Evolutionary conservation across 1,140 invertebrate species (phyloP).

Genomic region (Drosophila punjabiensis): DNA sequence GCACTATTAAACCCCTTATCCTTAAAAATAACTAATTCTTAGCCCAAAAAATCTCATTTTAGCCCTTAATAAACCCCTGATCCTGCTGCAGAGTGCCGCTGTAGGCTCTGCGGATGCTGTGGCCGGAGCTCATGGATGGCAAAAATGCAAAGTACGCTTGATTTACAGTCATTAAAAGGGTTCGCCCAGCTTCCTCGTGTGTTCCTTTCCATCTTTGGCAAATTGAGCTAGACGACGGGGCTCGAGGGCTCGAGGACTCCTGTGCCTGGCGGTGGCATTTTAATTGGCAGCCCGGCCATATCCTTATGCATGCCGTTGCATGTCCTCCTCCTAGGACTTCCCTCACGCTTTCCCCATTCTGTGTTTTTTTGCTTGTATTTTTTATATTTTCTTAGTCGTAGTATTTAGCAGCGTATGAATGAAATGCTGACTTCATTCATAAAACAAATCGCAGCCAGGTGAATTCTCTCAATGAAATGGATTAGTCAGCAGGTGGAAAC

Average conservation of each 20-base stretch:
- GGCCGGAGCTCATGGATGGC: slow-evolving; percentile 34
- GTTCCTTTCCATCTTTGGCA: slow-evolving; percentile 32
- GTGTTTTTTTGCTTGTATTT: background rate
- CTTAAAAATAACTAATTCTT: background rate
- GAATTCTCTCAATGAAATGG: slow-evolving; percentile 75
- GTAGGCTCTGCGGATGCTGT: slow-evolving; percentile 23
- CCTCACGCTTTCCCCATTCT: background rate
- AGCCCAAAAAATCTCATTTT: background rate
- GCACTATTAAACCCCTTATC: too few species aligned
- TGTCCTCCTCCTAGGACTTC: slow-evolving; percentile 14
- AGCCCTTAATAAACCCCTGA: background rate
- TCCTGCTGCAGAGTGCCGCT: slow-evolving; percentile 46
- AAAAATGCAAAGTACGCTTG: slow-evolving; percentile 82
- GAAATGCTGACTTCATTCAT: slow-evolving; percentile 79
- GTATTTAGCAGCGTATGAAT: slow-evolving; percentile 74
- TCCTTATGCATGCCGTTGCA: slow-evolving; percentile 76
- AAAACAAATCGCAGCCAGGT: slow-evolving; percentile 70
- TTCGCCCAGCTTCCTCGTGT: background rate
- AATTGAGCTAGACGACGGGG: slow-evolving; percentile 39
- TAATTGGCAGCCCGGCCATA: slow-evolving; percentile 76
- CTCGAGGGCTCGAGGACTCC: slow-evolving; percentile 24
- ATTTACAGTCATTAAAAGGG: slow-evolving; percentile 80
- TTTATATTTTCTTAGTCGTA: slow-evolving; percentile 40
- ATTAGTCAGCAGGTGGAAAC: slow-evolving; percentile 72
- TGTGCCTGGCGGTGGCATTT: slow-evolving; percentile 79